Conservation (phyloP, 2,888 invertebrate species). For the Ormia ochracea region DNA sequence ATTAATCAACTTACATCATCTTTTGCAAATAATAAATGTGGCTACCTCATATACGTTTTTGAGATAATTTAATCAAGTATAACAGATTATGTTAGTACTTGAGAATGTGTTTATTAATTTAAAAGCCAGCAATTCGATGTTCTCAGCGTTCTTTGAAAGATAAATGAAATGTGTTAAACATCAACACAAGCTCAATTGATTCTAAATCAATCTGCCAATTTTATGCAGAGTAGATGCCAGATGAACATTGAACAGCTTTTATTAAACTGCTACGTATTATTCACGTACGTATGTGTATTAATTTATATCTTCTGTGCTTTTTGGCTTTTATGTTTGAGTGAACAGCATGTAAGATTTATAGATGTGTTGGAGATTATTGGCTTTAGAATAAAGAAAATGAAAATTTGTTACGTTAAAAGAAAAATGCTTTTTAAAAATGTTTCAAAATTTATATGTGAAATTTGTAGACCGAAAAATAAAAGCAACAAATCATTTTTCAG, state of each 20-base stretch:
- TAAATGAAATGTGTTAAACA: background rate
- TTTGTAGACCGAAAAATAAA: background rate
- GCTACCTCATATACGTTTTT: no score
- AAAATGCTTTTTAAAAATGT: background rate
- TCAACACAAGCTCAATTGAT: background rate
- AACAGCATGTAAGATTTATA: constrained; percentile 56
- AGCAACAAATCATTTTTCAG: background rate
- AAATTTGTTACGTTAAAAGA: background rate
- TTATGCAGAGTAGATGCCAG: background rate
- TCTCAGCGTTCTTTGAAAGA: background rate
- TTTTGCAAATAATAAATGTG: no score
- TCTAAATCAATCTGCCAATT: background rate
- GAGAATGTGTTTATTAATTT: background rate
- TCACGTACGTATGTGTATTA: background rate
- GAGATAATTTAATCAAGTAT: background rate
- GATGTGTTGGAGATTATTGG: constrained; percentile 49
- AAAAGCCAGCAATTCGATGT: background rate
- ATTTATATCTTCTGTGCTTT: background rate
- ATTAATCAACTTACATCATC: no score
- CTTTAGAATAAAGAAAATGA: background rate
- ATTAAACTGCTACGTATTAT: background rate
- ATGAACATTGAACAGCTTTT: constrained; percentile 1
- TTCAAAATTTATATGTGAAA: background rate
- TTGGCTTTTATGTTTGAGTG: constrained; percentile 37
- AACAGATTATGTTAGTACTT: background rate